Percentiles rank a stretch among this genome's conserved stretches.
Evolutionary conservation across 2,888 invertebrate genomes (phyloP).

Genomic region (Galeruca laticollis): DNA sequence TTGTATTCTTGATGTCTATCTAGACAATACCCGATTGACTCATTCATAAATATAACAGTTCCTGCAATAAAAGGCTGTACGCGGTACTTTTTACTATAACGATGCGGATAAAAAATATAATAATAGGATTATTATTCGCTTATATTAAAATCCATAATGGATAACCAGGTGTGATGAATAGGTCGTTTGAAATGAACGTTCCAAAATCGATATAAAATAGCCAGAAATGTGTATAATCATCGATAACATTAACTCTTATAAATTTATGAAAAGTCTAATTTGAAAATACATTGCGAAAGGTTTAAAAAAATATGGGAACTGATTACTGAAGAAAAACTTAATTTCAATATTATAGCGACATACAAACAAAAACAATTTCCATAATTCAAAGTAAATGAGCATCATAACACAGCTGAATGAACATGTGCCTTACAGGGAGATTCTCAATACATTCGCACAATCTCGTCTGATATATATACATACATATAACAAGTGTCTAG

Average conservation of each 20-base stretch:
- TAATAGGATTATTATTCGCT: background rate
- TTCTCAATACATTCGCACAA: background rate
- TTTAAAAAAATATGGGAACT: slow-evolving; percentile 1
- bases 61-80: slow-evolving; percentile 8
- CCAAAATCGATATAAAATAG: background rate
- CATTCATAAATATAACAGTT: slow-evolving; percentile 18
- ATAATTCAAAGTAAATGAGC: slow-evolving; percentile 45
- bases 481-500: background rate
- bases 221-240: background rate
- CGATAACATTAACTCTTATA: slow-evolving; percentile 4
- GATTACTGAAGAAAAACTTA: slow-evolving; percentile 14
- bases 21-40: slow-evolving; percentile 11
- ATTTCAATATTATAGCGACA: slow-evolving; percentile 24
- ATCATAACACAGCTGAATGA: slow-evolving; percentile 48
- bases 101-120: slow-evolving; percentile 2
- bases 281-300: background rate
- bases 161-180: background rate
- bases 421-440: slow-evolving; percentile 43
- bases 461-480: background rate
- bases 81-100: background rate
- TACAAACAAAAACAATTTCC: slow-evolving; percentile 40
- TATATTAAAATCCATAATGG: background rate
- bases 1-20: slow-evolving; percentile 10
- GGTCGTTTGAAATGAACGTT: background rate
- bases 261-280: background rate